Evolutionary conservation across 1,140 invertebrate genomes (phyloP), one percentile per base, ranked within the genome.

Genomic region (Sycophila sp.): DNA sequence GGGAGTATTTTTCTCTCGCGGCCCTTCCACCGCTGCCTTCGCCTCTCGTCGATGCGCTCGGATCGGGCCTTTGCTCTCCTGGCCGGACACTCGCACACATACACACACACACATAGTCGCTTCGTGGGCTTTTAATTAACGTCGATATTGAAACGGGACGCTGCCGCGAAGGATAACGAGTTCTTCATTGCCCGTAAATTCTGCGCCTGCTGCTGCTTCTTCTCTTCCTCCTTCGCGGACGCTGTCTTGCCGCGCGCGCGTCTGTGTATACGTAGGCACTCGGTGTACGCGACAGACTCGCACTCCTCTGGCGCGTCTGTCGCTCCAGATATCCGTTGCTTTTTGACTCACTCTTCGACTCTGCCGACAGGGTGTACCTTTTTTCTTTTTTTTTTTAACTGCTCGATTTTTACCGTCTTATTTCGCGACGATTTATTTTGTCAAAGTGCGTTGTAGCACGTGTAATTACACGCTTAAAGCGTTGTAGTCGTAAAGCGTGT

Each of bases 71-170:
- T 45, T 19, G 2, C 34, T 49, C 63, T 67, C 24, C 42, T 47
- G 17, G 42, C 42, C 26, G 45, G 51, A 32, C 60, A 51, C 60
- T 38, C 51, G 60, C n/a, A n/a, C n/a, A n/a, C n/a, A n/a, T n/a
- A n/a, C n/a, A n/a, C n/a, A n/a, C n/a, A n/a, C n/a, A n/a, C n/a
- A n/a, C n/a, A n/a, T n/a, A n/a, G n/a, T n/a, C n/a, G n/a, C n/a
- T n/a, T n/a, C n/a, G n/a, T n/a, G 28, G 49, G 10, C 63, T 58
- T 65, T 71, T 71, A 71, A 71, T 71, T 71, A 71, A 71, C 49
- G 60, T 65, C 40, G 24, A 65, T 58, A 71, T 71, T 64, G 53
- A 64, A 59, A 59, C 40, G 34, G 34, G 42, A 55, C 24, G 24
- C n/a, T 30, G 26, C 36, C 26, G 40, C 51, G 30, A 34, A 51